Evolutionary conservation across 2,888 invertebrate genomes (phyloP), one percentile per base, ranked within the genome.

Genomic region (Galerucella calmariensis): DNA sequence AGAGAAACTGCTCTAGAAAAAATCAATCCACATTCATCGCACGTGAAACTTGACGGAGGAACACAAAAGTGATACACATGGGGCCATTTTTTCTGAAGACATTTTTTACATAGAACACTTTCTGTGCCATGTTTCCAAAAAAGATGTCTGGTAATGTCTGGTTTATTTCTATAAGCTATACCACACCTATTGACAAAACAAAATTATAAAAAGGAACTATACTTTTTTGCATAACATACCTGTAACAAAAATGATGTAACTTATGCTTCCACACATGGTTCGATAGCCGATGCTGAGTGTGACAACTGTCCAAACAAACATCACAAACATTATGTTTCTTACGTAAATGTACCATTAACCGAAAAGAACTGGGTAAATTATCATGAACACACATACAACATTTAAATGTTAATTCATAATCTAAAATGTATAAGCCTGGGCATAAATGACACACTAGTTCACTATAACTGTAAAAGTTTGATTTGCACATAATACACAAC

Each of bases 51-150:
- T 11, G 90, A 88, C 3, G 96, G 95, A 58, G 96, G 96, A 78
- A 94, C 91, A 85, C 96, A 96, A 83, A 96, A 96, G 85, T 96
- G 96, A 88, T 96, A 96, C 8, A 96, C 94, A 86, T 96, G 95
- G 0, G 95, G 95, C 96, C 96, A 96, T 82, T 95, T 95, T 84
- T 96, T 96, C 83, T 96, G 95, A 69, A 95, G 87, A 86, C 96
- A 96, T 83, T 91, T 92, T 86, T 95, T 95, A 85, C 96, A 96
- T 51, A 93, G 87, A 2, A 94, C 93, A 87, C 95, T 95, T 84
- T 96, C 95, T 2, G 96, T 96, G 27, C 96, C 96, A 86, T 97
- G 96, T 86, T 96, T 97, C 96, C 96, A 96, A 86, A 95, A 96
- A 72, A 96, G 88, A 88, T 97, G 96, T 84, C 95, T 95, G 16